phyloP scores from a whole-genome alignment of 30 jellyfish, hydroid and myxozoan genomes.

The Mastigias papua region DNA sequence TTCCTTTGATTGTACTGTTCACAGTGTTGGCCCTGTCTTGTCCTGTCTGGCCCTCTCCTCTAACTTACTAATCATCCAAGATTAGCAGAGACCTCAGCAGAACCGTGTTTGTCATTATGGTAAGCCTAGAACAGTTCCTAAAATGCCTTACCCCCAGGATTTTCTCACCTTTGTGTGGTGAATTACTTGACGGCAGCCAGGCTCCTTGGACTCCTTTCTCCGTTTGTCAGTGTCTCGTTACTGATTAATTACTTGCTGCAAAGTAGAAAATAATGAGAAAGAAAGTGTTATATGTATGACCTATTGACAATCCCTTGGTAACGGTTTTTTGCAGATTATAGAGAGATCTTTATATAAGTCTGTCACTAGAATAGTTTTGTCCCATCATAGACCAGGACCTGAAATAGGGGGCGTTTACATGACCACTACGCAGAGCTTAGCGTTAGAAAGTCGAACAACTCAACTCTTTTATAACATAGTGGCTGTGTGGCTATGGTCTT shows the following conservation, averaged over 20 bases:
- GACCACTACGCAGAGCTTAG: too few relatives aligned
- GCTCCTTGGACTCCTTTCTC: neutral
- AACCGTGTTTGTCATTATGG: neutral
- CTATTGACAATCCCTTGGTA: too few relatives aligned
- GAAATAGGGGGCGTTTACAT: too few relatives aligned
- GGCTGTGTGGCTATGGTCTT: too few relatives aligned
- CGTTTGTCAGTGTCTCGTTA: neutral
- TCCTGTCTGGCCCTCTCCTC: neutral
- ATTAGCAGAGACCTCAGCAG: neutral
- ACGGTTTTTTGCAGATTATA: too few relatives aligned
- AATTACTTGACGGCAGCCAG: neutral
- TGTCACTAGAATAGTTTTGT: too few relatives aligned
- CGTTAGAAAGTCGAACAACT: too few relatives aligned
- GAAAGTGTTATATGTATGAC: too few relatives aligned
- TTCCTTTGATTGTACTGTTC: neutral
- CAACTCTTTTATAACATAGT: too few relatives aligned
- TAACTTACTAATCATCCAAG: neutral
- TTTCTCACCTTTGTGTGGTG: neutral
- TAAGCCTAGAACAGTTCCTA: neutral
- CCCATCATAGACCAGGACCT: too few relatives aligned
- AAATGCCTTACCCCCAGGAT: neutral
- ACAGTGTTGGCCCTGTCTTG: neutral
- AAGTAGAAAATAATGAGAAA: too few relatives aligned
- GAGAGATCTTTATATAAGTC: too few relatives aligned
- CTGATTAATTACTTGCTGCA: neutral